Evolutionary conservation across 2,797 vertebrate species (phyloP).

Genomic region (Pteropus rufus): DNA sequence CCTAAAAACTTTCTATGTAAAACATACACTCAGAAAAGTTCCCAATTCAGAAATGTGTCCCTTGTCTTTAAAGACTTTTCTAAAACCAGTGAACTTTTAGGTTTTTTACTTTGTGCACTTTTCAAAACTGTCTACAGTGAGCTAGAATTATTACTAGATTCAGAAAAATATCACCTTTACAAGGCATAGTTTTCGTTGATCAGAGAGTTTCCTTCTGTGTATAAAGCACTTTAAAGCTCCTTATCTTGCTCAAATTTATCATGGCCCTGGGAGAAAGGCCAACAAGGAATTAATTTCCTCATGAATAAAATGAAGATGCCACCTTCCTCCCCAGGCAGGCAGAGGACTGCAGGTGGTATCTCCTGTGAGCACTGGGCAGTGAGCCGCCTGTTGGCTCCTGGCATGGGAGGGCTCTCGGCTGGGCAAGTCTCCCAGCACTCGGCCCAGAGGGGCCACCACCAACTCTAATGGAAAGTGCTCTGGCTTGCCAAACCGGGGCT

Average conservation of each 20-base stretch:
- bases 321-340: accelerated
- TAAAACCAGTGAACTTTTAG: background rate
- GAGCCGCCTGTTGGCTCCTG: background rate
- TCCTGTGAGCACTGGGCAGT: background rate
- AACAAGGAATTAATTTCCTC: background rate
- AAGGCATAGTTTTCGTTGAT: background rate
- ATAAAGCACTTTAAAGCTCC: background rate
- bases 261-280: background rate
- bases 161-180: background rate
- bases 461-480: background rate
- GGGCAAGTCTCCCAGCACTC: background rate
- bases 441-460: background rate
- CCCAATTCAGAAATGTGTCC: background rate
- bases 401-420: background rate
- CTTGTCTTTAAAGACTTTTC: background rate
- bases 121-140: background rate
- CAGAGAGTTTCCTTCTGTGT: background rate
- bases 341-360: background rate
- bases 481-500: background rate
- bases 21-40: background rate
- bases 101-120: background rate
- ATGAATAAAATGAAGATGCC: slow-evolving; percentile 36
- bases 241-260: slow-evolving; percentile 31
- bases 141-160: background rate
- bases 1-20: background rate